phyloP scores from a whole-genome alignment of 2,113 vertebrate species.

The Nothocercus nigrocapillus region DNA sequence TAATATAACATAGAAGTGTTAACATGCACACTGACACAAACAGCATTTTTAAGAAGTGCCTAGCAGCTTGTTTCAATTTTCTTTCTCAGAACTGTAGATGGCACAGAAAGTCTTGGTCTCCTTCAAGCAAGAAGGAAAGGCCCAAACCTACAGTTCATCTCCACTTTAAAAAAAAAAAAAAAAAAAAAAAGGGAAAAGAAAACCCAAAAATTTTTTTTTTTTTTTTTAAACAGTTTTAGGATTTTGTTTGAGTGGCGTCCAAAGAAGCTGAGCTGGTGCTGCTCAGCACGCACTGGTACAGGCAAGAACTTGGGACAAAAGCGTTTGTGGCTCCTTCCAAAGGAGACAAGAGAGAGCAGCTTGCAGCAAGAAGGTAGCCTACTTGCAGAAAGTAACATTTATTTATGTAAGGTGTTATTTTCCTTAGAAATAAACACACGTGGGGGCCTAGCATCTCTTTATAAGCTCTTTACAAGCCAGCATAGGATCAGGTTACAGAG shows the following conservation, averaged over 20 bases:
- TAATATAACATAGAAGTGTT: background rate
- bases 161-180: no score
- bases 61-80: background rate
- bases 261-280: background rate
- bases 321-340: background rate
- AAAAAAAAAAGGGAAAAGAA: no score
- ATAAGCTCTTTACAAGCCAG: slow-evolving; percentile 61
- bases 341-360: background rate
- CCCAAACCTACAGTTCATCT: background rate
- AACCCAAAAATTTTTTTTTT: background rate
- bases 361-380: background rate
- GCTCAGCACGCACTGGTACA: background rate
- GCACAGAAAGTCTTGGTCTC: background rate
- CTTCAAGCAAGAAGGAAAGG: background rate
- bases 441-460: slow-evolving; percentile 13
- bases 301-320: background rate
- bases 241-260: background rate
- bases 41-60: background rate
- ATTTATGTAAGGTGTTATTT: slow-evolving; percentile 50
- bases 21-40: background rate
- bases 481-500: slow-evolving; percentile 40
- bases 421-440: slow-evolving; percentile 58
- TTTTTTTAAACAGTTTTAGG: background rate
- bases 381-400: slow-evolving; percentile 23
- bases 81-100: background rate